Evolutionary conservation across 2,888 invertebrate genomes (phyloP).

Genomic region (Cremastobaeus sp.): DNA sequence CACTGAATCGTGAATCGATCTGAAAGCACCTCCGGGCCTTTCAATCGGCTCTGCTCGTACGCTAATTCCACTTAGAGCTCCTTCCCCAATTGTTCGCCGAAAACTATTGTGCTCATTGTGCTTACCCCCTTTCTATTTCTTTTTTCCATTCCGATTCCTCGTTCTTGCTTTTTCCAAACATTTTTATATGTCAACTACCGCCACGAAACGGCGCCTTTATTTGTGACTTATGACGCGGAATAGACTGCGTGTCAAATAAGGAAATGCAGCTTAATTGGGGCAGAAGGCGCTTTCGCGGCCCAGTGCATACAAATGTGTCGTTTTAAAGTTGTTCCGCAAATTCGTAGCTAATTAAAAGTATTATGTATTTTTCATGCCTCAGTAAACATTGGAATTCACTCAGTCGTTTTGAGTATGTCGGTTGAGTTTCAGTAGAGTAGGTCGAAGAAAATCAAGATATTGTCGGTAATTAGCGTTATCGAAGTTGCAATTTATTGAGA

Average conservation of each 20-base stretch:
- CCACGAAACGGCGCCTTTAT: slow-evolving; percentile 1
- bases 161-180: not conserved
- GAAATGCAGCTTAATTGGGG: slow-evolving; percentile 17
- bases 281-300: slow-evolving; percentile 6
- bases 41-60: slow-evolving; percentile 53
- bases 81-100: slow-evolving; percentile 43
- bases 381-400: no score
- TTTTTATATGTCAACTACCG: slow-evolving; percentile 32
- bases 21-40: slow-evolving; percentile 50
- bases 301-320: not conserved
- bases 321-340: not conserved
- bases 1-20: slow-evolving; percentile 62
- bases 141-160: not conserved
- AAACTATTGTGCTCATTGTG: slow-evolving; percentile 39
- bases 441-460: no score
- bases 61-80: slow-evolving; percentile 52
- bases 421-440: no score
- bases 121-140: not conserved
- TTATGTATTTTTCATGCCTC: not conserved
- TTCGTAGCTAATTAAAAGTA: not conserved
- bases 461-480: no score
- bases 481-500: no score
- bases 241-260: slow-evolving; percentile 29
- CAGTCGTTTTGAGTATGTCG: no score
- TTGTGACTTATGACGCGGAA: slow-evolving; percentile 38